These are phyloP conservation scores for Cyaniris semiargus DNA, from an alignment of 2,888 invertebrate genomes.

Conservation along the genomic window DNA sequence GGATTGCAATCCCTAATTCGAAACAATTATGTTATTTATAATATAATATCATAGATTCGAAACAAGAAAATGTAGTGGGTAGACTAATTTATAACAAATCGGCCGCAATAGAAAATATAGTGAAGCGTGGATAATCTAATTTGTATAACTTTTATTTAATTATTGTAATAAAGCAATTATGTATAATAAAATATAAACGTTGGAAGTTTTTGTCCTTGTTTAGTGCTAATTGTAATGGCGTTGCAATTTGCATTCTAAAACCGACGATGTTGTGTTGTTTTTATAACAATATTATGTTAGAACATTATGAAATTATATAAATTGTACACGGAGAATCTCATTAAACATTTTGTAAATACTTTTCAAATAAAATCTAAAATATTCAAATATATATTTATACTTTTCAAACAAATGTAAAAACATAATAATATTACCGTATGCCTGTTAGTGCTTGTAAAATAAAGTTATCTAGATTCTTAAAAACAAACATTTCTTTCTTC, in stretches of 20 bases:
- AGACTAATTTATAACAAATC: neutral
- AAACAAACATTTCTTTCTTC: no score
- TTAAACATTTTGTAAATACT: neutral
- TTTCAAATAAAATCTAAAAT: no score
- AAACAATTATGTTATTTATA: no score
- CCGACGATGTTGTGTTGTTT: neutral
- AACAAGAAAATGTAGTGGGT: neutral
- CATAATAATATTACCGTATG: no score
- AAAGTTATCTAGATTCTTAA: no score
- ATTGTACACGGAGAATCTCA: neutral
- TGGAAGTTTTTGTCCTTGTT: slow-evolving; percentile 21
- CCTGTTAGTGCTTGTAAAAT: no score
- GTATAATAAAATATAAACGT: slow-evolving; percentile 22
- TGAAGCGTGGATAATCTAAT: slow-evolving; percentile 15
- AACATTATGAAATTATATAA: neutral
- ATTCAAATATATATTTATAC: no score
- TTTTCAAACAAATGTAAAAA: neutral
- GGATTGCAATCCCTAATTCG: no score
- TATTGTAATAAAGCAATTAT: slow-evolving; percentile 14
- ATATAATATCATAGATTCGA: no score
- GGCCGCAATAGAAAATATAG: neutral
- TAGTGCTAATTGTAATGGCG: slow-evolving; percentile 21
- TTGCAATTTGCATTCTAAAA: slow-evolving; percentile 16
- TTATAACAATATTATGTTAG: neutral
- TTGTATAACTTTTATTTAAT: slow-evolving; percentile 17